Evolutionary conservation across 2,888 invertebrate species (phyloP).

Genomic region (Pristionchus exspectatus): DNA sequence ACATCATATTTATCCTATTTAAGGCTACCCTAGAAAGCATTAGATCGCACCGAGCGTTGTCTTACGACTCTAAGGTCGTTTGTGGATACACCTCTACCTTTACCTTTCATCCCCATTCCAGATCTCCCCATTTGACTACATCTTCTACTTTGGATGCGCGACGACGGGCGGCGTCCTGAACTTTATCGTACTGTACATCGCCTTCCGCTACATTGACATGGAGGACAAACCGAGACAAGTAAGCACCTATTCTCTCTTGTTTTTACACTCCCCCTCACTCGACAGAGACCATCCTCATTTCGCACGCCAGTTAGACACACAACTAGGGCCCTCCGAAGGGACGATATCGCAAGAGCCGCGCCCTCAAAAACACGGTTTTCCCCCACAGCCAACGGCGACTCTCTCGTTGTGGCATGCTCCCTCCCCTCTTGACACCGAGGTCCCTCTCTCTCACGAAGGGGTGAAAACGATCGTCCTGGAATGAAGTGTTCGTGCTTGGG

Average conservation of each 20-base stretch:
- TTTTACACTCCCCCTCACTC: neutral
- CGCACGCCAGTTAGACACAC: neutral
- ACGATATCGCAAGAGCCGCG: neutral
- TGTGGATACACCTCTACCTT: too few relatives aligned
- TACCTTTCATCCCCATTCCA: constrained; percentile 26
- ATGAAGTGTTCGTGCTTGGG: neutral
- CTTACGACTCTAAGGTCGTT: too few relatives aligned
- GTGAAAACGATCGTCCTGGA: neutral
- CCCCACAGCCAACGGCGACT: neutral
- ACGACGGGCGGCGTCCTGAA: constrained; percentile 74
- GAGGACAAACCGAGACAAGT: constrained; percentile 78
- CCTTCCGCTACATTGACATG: constrained; percentile 75
- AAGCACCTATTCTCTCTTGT: neutral
- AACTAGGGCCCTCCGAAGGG: neutral
- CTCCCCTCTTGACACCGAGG: neutral
- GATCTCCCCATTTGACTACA: constrained; percentile 62
- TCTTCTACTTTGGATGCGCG: constrained; percentile 73
- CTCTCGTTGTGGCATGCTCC: neutral
- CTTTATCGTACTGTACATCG: constrained; percentile 73
- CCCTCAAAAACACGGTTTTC: constrained; percentile 8
- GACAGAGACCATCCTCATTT: neutral
- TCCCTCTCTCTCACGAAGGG: neutral
- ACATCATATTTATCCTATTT: too few relatives aligned
- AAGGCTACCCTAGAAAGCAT: too few relatives aligned
- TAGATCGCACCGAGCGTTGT: too few relatives aligned